phyloP scores from a whole-genome alignment of 2,113 vertebrate species.

The Callopanchax toddi region DNA sequence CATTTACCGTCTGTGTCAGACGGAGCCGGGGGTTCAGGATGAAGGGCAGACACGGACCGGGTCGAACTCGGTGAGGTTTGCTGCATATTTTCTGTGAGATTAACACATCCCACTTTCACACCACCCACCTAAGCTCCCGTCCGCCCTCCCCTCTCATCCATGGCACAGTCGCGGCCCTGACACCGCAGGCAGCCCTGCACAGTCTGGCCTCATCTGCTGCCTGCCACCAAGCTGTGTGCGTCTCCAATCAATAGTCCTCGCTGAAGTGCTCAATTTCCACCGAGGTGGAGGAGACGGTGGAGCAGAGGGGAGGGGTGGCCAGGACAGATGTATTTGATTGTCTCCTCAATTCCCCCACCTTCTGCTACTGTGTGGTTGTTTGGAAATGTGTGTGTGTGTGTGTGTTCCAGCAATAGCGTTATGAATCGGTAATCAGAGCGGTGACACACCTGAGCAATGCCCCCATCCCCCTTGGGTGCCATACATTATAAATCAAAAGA shows the following conservation, averaged over 20 bases:
- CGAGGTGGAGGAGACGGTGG: constrained; percentile 60
- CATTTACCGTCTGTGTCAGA: not conserved
- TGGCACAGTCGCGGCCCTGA: constrained; percentile 44
- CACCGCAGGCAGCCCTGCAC: constrained; percentile 58
- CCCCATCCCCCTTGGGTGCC: constrained; percentile 79
- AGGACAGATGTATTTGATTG: constrained; percentile 82
- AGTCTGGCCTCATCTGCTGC: constrained; percentile 78
- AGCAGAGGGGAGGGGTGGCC: constrained; percentile 59
- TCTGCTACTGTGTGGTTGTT: constrained; percentile 64
- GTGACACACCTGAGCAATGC: constrained; percentile 85
- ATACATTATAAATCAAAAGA: constrained; percentile 87
- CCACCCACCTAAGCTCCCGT: constrained; percentile 39
- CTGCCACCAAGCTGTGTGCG: constrained; percentile 70
- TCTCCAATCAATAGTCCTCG: constrained; percentile 82
- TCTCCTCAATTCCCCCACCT: constrained; percentile 79
- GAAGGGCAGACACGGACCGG: too few species aligned
- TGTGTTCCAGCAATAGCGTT: constrained; percentile 68
- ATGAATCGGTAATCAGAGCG: constrained; percentile 84
- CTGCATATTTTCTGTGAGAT: constrained; percentile 40
- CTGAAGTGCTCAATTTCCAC: constrained; percentile 81
- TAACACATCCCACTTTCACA: constrained; percentile 62
- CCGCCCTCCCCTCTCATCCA: constrained; percentile 37
- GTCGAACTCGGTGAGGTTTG: not conserved
- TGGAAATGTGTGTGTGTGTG: constrained; percentile 42
- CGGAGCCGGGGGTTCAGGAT: not conserved